phyloP scores from a whole-genome alignment of 35 echinoderm and acorn worm genomes.

The Patiria miniata region DNA sequence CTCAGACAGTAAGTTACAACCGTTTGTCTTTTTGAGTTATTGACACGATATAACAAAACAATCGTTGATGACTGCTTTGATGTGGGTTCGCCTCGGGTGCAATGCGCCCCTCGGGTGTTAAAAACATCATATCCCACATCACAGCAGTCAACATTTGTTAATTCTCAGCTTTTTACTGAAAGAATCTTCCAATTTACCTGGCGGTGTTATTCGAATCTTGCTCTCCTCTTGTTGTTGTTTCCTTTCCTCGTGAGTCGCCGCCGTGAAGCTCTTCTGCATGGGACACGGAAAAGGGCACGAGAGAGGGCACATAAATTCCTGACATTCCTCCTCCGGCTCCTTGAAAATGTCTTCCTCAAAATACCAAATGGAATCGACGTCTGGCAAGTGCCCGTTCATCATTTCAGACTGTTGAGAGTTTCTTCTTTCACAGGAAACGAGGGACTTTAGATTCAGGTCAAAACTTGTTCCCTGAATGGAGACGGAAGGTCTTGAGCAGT shows the following conservation, averaged over 20 bases:
- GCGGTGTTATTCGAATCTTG: not conserved
- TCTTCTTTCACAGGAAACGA: too few relatives aligned
- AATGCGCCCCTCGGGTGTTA: too few relatives aligned
- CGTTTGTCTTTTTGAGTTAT: too few relatives aligned
- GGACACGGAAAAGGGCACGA: not conserved
- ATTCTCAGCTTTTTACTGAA: too few relatives aligned
- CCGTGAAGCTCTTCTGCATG: conserved; percentile 8
- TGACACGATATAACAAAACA: too few relatives aligned
- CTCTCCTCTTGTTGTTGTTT: not conserved
- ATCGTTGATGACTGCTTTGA: too few relatives aligned
- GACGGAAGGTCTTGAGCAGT: not conserved
- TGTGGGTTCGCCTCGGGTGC: too few relatives aligned
- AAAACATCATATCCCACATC: too few relatives aligned
- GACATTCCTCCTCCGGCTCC: not conserved
- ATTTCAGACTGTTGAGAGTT: not conserved
- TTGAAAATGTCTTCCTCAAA: conserved; percentile 22
- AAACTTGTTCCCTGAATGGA: too few relatives aligned
- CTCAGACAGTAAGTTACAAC: too few relatives aligned
- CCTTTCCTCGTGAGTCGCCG: not conserved
- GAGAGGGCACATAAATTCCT: not conserved
- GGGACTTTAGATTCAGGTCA: too few relatives aligned
- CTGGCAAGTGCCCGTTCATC: not conserved
- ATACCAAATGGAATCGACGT: not conserved
- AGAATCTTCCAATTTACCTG: conserved; percentile 9
- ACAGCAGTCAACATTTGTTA: too few relatives aligned